phyloP scores from a whole-genome alignment of 2,797 vertebrate species.

The Salmo trutta region DNA sequence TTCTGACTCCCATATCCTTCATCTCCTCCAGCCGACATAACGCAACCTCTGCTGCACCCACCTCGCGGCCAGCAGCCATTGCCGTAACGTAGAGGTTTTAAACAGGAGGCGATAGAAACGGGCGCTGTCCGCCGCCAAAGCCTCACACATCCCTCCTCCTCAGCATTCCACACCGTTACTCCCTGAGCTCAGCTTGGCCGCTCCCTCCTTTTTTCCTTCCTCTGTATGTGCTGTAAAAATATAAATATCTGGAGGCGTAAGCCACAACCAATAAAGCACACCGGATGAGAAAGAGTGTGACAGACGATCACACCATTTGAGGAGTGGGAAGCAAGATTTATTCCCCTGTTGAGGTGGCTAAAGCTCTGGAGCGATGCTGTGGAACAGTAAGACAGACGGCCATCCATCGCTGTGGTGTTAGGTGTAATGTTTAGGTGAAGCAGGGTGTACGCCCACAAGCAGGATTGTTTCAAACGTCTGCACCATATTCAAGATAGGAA shows the following conservation, averaged over 20 bases:
- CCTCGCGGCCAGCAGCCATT: conserved; percentile 70
- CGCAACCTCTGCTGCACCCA: conserved; percentile 70
- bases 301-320: conserved; percentile 63
- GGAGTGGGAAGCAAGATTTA: conserved; percentile 59
- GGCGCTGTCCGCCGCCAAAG: conserved; percentile 59
- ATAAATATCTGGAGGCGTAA: conserved; percentile 71
- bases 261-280: conserved; percentile 69
- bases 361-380: conserved; percentile 55
- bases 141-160: conserved; percentile 63
- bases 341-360: conserved; percentile 60
- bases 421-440: not conserved
- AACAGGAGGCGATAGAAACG: conserved; percentile 73
- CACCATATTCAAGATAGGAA: not conserved
- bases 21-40: conserved; percentile 15
- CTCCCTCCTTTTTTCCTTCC: conserved; percentile 46
- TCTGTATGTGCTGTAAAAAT: conserved; percentile 55
- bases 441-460: not conserved
- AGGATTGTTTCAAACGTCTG: conserved; percentile 1
- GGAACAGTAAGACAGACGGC: conserved; percentile 59
- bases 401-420: conserved; percentile 37
- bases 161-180: conserved; percentile 70
- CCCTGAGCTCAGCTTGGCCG: conserved; percentile 40
- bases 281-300: conserved; percentile 68
- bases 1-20: conserved; percentile 65
- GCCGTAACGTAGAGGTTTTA: conserved; percentile 64